Conservation (phyloP, 92 coral and sea anemone genomes). For the Zoanthus sansibaricus region DNA sequence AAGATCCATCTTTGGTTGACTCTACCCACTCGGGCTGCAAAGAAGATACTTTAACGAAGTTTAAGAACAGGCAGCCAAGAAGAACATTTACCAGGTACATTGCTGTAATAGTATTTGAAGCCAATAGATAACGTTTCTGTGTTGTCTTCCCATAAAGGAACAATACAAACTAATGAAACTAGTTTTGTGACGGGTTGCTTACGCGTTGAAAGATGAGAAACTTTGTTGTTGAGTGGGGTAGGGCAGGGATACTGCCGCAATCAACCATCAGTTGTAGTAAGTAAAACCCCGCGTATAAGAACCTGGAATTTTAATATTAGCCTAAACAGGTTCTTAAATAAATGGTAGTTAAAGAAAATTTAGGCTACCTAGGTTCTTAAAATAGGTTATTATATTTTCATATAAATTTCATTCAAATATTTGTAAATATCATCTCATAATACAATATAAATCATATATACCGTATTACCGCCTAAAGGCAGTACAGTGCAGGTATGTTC, state of each 20-base stretch:
- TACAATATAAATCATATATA: too few relatives aligned
- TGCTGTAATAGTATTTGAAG: neutral
- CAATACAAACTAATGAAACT: neutral
- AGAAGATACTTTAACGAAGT: neutral
- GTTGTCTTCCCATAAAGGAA: neutral
- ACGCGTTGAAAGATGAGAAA: neutral
- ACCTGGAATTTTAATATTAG: too few relatives aligned
- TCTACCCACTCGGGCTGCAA: neutral
- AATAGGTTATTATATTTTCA: too few relatives aligned
- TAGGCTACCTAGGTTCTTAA: too few relatives aligned
- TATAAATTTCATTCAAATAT: too few relatives aligned
- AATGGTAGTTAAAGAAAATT: too few relatives aligned
- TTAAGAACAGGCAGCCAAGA: neutral
- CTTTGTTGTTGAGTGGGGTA: neutral
- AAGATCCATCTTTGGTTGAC: neutral
- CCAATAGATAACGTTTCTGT: neutral
- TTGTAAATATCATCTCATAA: too few relatives aligned
- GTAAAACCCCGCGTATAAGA: too few relatives aligned
- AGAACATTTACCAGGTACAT: neutral
- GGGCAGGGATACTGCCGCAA: neutral
- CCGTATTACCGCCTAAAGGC: too few relatives aligned
- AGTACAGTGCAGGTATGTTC: too few relatives aligned
- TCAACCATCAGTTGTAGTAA: too few relatives aligned
- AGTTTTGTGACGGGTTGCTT: neutral
- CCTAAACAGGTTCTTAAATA: too few relatives aligned